A percentile compares a stretch with the other conserved stretches of the same genome.
Conservation (phyloP, 1,140 invertebrate genomes). For the Chymomyza costata region DNA sequence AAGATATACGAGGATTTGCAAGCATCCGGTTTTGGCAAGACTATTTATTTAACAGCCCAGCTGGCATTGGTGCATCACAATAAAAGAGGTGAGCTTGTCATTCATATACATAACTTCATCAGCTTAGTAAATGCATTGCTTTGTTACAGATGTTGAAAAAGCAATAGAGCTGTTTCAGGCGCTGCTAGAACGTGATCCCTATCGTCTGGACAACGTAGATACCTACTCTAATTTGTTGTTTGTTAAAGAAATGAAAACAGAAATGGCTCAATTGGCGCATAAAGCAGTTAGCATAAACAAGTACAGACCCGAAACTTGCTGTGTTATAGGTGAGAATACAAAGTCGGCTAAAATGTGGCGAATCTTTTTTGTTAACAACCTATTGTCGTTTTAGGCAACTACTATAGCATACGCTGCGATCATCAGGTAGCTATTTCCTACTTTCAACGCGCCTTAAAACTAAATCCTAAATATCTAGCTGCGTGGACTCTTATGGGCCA, state of each 20-base stretch:
- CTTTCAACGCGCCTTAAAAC: conserved; percentile 94
- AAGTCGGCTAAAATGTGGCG: neutral
- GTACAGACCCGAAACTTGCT: conserved; percentile 98
- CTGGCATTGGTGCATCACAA: conserved; percentile 95
- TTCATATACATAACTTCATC: conserved; percentile 7
- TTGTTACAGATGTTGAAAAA: conserved; percentile 88
- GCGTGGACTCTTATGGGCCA: conserved; percentile 99
- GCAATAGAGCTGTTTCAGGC: conserved; percentile 90
- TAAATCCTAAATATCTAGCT: conserved; percentile 95
- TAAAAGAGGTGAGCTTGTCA: conserved; percentile 82
- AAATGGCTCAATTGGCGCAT: conserved; percentile 95
- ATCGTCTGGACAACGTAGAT: conserved; percentile 95
- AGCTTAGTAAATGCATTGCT: neutral
- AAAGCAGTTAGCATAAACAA: conserved; percentile 95
- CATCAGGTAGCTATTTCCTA: conserved; percentile 98
- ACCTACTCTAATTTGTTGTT: conserved; percentile 97
- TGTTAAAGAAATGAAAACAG: conserved; percentile 93
- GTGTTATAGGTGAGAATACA: conserved; percentile 90
- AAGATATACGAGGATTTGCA: conserved; percentile 87
- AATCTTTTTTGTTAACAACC: no score
- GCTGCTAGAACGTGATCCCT: conserved; percentile 91
- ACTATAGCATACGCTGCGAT: conserved; percentile 96
- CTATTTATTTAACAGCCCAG: conserved; percentile 93
- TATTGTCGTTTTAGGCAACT: conserved; percentile 88
- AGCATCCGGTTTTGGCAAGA: conserved; percentile 88